These are phyloP conservation scores for Kradibia gibbosae DNA, from an alignment of 1,140 invertebrate species.

Conservation along the genomic window DNA sequence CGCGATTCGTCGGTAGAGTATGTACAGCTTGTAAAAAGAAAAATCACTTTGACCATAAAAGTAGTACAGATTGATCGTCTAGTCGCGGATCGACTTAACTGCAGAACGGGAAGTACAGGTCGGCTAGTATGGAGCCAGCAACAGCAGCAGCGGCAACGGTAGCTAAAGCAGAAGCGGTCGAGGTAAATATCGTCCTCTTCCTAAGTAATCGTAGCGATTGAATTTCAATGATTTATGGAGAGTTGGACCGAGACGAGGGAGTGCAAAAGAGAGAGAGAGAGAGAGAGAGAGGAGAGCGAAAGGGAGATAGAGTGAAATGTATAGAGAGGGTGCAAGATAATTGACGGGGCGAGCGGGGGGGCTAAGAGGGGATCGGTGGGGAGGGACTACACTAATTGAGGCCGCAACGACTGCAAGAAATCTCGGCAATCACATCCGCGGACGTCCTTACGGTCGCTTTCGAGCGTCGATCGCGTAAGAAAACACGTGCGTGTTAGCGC, in stretches of 20 bases:
- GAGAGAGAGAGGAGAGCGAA: no score
- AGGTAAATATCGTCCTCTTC: constrained; percentile 12
- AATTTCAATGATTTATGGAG: constrained; percentile 66
- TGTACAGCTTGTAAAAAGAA: neutral
- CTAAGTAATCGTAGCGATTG: constrained; percentile 52
- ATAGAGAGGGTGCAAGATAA: no score
- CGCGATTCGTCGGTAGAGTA: neutral
- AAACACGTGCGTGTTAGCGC: constrained; percentile 36
- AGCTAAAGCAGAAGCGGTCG: neutral
- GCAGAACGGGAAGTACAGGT: neutral
- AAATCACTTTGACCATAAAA: constrained; percentile 37
- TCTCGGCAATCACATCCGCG: neutral
- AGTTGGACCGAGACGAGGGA: constrained; percentile 27
- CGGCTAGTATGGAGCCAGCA: neutral
- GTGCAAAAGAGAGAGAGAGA: neutral
- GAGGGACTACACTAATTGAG: constrained; percentile 56
- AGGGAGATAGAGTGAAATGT: no score
- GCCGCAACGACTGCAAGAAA: constrained; percentile 54
- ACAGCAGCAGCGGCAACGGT: neutral
- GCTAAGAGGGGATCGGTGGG: no score
- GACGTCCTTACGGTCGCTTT: constrained; percentile 32
- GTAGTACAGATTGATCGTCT: constrained; percentile 9
- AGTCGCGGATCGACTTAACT: neutral
- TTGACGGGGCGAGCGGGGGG: no score
- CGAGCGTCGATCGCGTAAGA: constrained; percentile 28